Base-by-base conservation (phyloP, 2,113 vertebrate species). In the Danio rerio region DNA sequence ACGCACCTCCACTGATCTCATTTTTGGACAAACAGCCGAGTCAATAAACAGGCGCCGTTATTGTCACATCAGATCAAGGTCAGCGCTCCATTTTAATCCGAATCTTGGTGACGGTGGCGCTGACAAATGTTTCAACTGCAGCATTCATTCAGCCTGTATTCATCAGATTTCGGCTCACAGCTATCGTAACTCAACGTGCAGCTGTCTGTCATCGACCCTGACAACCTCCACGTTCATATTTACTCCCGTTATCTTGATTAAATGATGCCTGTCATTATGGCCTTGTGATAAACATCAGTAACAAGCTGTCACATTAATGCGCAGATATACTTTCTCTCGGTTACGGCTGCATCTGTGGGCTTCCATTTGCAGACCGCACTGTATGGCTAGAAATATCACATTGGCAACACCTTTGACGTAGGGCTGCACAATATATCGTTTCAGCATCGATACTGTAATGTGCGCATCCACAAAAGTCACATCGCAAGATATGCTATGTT, bases 21-120 rank as follows among this genome's bases (percentile, higher is more conserved):
- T 69, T 65, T 74, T 69, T 68, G 42, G 53, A 58, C 81, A 59
- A 65, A 85, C 70, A 53, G 53, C 20, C 10, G 5, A 61, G 73
- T 76, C 74, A 49, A 77, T 78, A 81, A 85, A 78, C 52, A 52
- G 42, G 52, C 58, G 52, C 42, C 6, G 21, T 81, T 69, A 71
- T 69, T 86, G 83, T 87, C 86, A 58, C 16, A 20, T 83, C 84
- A 68, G 55, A 78, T 86, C 43, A 88, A 86, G 80, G 83, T 85
- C 86, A 70, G 6, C 7, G n/a, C 69, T 81, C 63, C 59, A 68
- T 78, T 84, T 78, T 49, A 77, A 81, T 65, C 56, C 63, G 9
- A 2, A 20, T 62, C 53, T 55, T 40, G 7, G 12, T 47, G 43
- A 45, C n/a, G 84, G 79, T 74, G 79, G 66, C 21, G 56, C 74